Percentiles rank a stretch among this genome's conserved stretches.
These are phyloP conservation scores for Pecten maximus DNA, from an alignment of 2,888 invertebrate genomes.

Conservation along the genomic window DNA sequence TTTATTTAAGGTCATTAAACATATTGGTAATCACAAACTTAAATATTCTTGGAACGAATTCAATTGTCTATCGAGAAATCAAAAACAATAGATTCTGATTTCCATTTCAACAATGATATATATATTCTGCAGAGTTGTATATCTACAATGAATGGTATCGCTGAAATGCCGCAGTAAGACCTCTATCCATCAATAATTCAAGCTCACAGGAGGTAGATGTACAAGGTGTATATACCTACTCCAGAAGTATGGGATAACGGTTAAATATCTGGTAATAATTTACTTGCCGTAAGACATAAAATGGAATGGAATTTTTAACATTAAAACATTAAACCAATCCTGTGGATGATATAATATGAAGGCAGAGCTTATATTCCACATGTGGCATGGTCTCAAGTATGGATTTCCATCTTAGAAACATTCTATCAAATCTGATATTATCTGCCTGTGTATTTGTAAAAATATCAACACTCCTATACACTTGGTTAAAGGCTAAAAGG, in stretches of 20 bases:
- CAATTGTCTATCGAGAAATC: too few relatives aligned
- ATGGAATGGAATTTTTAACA: slow-evolving; percentile 2
- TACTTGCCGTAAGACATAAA: background rate
- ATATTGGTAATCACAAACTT: too few relatives aligned
- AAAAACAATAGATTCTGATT: background rate
- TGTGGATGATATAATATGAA: background rate
- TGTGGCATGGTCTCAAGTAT: background rate
- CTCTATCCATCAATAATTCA: background rate
- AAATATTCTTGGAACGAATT: too few relatives aligned
- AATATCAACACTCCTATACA: too few relatives aligned
- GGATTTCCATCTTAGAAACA: background rate
- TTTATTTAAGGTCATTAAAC: too few relatives aligned
- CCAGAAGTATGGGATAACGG: background rate
- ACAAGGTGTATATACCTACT: background rate
- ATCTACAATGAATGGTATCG: background rate
- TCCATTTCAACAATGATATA: background rate
- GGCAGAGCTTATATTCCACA: background rate
- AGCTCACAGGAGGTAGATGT: background rate
- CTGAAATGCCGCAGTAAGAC: background rate
- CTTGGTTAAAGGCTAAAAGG: too few relatives aligned
- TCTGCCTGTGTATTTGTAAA: too few relatives aligned
- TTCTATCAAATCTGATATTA: background rate
- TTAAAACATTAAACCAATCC: background rate
- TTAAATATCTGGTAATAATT: background rate
- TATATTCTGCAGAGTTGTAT: background rate